These are phyloP conservation scores for Tarsius wallacei DNA, from an alignment of 2,797 vertebrate species.

Conservation along the genomic window DNA sequence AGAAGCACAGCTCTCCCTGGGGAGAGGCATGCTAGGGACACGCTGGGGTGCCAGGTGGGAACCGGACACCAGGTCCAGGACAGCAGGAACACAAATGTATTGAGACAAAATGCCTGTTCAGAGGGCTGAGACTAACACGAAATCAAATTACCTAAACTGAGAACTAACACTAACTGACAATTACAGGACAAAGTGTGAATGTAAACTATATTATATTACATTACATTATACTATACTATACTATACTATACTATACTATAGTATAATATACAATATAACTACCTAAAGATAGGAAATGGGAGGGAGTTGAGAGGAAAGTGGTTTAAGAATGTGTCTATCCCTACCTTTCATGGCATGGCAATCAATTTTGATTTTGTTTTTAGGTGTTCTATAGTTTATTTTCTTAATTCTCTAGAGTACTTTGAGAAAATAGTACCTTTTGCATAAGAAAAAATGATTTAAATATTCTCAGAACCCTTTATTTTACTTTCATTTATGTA, in stretches of 20 bases:
- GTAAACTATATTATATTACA: too few species aligned
- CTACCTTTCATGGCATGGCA: not conserved
- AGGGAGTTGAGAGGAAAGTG: not conserved
- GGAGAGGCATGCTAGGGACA: not conserved
- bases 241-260: too few species aligned
- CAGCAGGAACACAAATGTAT: not conserved
- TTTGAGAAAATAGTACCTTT: not conserved
- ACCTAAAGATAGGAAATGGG: too few species aligned
- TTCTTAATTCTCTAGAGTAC: not conserved
- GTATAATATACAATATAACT: not conserved
- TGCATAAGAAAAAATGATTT: not conserved
- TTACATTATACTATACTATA: too few species aligned
- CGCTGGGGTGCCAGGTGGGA: not conserved
- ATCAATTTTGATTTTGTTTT: not conserved
- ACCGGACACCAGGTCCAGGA: fast-evolving
- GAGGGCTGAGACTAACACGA: fast-evolving
- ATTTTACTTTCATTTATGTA: not conserved
- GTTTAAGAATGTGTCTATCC: not conserved
- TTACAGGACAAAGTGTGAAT: too few species aligned
- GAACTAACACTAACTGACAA: not conserved
- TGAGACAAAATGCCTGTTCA: fast-evolving
- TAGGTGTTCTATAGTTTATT: not conserved
- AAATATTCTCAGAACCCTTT: not conserved
- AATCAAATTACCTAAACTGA: not conserved
- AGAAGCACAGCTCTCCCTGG: fast-evolving